A percentile compares a stretch with the other conserved stretches of the same genome.
phyloP scores from a whole-genome alignment of 1,140 invertebrate species.

The Musca domestica region DNA sequence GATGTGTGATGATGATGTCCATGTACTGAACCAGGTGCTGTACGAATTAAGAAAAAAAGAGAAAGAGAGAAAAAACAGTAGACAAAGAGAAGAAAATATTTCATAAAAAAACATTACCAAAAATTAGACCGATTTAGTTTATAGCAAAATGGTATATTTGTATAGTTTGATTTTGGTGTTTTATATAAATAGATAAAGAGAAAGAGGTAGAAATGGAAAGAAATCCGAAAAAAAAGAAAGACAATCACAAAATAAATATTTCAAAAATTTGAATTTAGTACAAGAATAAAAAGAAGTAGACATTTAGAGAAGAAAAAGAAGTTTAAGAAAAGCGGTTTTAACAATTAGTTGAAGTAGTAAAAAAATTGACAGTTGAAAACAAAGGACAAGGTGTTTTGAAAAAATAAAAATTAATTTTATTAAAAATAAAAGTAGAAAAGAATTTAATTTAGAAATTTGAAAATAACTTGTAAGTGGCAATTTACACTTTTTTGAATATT shows the following conservation, averaged over 20 bases:
- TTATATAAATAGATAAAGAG: constrained; percentile 4
- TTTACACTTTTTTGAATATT: too few relatives aligned
- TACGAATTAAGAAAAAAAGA: constrained; percentile 14
- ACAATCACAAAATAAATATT: constrained; percentile 15
- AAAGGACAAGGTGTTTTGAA: too few relatives aligned
- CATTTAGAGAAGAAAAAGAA: too few relatives aligned
- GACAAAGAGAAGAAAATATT: constrained; percentile 5
- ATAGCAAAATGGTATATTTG: not conserved
- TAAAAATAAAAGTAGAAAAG: constrained; percentile 10
- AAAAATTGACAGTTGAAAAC: too few relatives aligned
- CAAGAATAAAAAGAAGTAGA: too few relatives aligned
- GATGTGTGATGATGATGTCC: constrained; percentile 39
- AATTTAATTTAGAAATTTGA: constrained; percentile 6
- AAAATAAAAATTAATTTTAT: too few relatives aligned
- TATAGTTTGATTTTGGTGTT: not conserved
- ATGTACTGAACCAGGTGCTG: constrained; percentile 33
- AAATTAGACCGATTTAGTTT: not conserved
- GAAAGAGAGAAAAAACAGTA: constrained; percentile 13
- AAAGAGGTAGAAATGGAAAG: not conserved
- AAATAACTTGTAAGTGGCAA: too few relatives aligned
- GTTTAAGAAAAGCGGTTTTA: too few relatives aligned
- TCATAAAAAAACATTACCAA: not conserved
- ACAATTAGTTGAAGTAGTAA: too few relatives aligned
- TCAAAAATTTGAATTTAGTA: too few relatives aligned
- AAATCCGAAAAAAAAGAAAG: constrained; percentile 2